Percentiles rank a stretch among this genome's conserved stretches.
Evolutionary conservation across 1,140 invertebrate genomes (phyloP).

Genomic region (Trypoxylus dichotomus): DNA sequence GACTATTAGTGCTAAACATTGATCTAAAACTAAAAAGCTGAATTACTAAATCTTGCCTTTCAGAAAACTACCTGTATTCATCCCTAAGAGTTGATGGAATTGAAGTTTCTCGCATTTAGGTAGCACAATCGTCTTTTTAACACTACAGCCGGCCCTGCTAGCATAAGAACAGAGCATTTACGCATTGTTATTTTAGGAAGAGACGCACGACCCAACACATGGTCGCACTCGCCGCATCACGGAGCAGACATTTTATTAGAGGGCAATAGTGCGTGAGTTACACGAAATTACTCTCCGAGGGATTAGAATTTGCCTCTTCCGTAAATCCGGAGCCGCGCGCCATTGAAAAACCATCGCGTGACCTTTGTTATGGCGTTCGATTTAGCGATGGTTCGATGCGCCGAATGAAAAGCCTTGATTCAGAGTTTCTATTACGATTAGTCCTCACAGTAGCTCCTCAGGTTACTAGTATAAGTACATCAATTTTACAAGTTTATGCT

Average conservation of each 20-base stretch:
- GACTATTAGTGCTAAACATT: too few species aligned
- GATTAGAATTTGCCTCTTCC: slow-evolving; percentile 31
- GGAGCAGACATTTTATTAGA: slow-evolving; percentile 33
- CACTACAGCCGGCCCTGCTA: not conserved
- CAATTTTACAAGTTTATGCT: too few species aligned
- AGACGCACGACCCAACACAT: slow-evolving; percentile 33
- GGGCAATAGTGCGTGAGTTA: slow-evolving; percentile 35
- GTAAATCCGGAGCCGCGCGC: slow-evolving; percentile 31
- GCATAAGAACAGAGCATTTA: slow-evolving; percentile 26
- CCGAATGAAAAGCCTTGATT: not conserved
- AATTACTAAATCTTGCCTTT: too few species aligned
- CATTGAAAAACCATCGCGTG: not conserved
- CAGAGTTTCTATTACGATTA: not conserved
- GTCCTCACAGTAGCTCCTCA: too few species aligned
- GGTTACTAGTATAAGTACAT: too few species aligned
- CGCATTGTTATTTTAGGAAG: slow-evolving; percentile 37
- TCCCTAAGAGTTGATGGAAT: too few species aligned
- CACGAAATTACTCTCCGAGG: slow-evolving; percentile 33
- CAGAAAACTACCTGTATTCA: too few species aligned
- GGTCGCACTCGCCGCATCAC: slow-evolving; percentile 30
- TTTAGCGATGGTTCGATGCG: slow-evolving; percentile 27
- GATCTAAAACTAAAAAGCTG: too few species aligned
- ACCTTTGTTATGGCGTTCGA: slow-evolving; percentile 34
- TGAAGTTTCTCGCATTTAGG: too few species aligned
- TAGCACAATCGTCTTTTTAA: too few species aligned